These are phyloP conservation scores for Tyrannus savana DNA, from an alignment of 2,113 vertebrate genomes.

Conservation along the genomic window DNA sequence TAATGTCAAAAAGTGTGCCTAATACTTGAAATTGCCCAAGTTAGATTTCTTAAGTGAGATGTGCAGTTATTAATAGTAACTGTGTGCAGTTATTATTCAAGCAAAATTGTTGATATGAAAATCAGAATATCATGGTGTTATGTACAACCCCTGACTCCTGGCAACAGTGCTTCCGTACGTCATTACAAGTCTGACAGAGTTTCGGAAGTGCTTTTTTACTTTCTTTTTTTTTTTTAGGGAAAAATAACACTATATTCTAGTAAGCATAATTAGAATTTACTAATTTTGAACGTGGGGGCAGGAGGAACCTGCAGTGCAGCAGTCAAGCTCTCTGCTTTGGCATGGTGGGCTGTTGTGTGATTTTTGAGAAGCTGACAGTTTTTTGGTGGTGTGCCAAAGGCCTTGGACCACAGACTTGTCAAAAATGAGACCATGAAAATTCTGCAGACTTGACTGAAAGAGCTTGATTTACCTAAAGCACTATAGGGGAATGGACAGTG, in stretches of 20 bases:
- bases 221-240: neutral
- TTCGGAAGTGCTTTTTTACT: neutral
- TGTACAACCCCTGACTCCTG: neutral
- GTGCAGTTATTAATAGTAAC: neutral
- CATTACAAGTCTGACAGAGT: neutral
- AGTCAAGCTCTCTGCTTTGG: neutral
- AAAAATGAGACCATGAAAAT: neutral
- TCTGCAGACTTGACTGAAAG: neutral
- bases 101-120: neutral
- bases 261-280: neutral
- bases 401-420: neutral
- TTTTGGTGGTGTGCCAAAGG: neutral
- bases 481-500: rapidly evolving
- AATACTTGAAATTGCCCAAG: neutral
- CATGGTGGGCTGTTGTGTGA: neutral
- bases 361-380: neutral
- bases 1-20: neutral
- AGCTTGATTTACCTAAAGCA: neutral
- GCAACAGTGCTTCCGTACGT: neutral
- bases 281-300: neutral
- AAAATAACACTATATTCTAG: neutral
- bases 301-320: neutral
- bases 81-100: neutral
- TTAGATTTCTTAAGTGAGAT: neutral
- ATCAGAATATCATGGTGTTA: neutral